Percentiles rank a stretch among this genome's conserved stretches.
Conservation (phyloP, 2,888 invertebrate genomes). For the Nephrotoma appendiculata region DNA sequence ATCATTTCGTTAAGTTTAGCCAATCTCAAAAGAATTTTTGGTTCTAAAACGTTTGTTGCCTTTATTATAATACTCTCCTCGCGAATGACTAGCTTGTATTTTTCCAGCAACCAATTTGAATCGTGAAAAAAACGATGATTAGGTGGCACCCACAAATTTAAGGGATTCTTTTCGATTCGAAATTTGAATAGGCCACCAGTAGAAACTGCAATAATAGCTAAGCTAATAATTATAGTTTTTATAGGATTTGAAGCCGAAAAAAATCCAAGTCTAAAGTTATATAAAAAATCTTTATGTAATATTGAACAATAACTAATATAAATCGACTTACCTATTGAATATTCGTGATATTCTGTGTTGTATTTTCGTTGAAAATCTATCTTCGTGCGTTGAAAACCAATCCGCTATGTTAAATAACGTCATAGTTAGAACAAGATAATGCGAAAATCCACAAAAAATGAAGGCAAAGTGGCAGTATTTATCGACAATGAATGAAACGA, state of each 20-base stretch:
- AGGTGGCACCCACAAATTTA: slow-evolving; percentile 51
- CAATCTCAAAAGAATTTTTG: slow-evolving; percentile 38
- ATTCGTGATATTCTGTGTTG: background rate
- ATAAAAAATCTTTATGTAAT: background rate
- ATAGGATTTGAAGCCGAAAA: background rate
- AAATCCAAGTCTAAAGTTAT: background rate
- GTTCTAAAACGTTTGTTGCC: slow-evolving; percentile 50
- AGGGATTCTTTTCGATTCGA: slow-evolving; percentile 56
- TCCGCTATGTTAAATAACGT: background rate
- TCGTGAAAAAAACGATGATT: slow-evolving; percentile 42
- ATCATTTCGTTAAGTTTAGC: slow-evolving; percentile 38
- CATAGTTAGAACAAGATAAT: background rate
- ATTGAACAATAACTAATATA: background rate
- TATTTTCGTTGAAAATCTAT: background rate
- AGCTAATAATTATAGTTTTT: background rate
- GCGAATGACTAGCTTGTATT: slow-evolving; percentile 47
- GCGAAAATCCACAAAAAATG: too few relatives aligned
- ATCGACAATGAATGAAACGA: background rate
- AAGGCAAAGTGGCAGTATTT: background rate
- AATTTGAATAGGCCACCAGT: slow-evolving; percentile 26
- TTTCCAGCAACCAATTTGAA: slow-evolving; percentile 55
- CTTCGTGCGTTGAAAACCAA: background rate
- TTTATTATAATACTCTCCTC: slow-evolving; percentile 46
- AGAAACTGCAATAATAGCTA: background rate
- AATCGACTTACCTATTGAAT: background rate